Evolutionary conservation across 2,113 vertebrate genomes (phyloP).

Genomic region (Typhlomys cinereus): DNA sequence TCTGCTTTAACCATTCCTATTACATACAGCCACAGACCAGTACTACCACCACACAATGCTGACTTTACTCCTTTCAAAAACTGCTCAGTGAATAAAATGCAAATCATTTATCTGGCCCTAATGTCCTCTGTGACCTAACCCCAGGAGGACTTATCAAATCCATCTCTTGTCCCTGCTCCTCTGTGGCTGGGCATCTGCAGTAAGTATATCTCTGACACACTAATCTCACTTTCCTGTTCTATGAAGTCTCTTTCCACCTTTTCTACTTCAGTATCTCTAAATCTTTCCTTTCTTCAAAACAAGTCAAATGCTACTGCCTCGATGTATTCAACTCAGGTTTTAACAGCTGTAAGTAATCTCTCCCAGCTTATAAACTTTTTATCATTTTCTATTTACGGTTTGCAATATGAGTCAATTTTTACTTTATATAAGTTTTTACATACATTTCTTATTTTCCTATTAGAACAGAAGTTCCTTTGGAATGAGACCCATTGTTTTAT

Average conservation of each 20-base stretch:
- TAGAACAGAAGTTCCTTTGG: background rate
- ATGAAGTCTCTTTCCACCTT: background rate
- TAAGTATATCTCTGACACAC: background rate
- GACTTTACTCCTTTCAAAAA: conserved; percentile 2
- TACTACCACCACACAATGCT: background rate
- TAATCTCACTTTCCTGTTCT: conserved; percentile 26
- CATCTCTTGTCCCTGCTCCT: background rate
- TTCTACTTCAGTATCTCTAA: background rate
- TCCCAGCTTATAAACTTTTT: conserved; percentile 13
- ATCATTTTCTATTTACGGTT: conserved; percentile 27
- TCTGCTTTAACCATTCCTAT: background rate
- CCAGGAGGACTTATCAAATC: background rate
- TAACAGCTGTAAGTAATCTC: background rate
- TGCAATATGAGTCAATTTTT: conserved; percentile 32
- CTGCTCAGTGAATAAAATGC: conserved; percentile 13
- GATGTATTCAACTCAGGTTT: conserved; percentile 16
- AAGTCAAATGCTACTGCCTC: conserved; percentile 5
- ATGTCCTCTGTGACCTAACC: background rate
- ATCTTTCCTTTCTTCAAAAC: conserved; percentile 45
- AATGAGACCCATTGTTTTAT: background rate
- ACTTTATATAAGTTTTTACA: background rate
- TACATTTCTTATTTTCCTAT: background rate
- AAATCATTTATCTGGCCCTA: background rate
- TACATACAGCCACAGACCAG: background rate
- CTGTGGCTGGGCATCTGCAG: background rate